Evolutionary conservation across 2,888 invertebrate species (phyloP), one percentile per base, ranked within the genome.

Genomic region (Hecatera dysodea): DNA sequence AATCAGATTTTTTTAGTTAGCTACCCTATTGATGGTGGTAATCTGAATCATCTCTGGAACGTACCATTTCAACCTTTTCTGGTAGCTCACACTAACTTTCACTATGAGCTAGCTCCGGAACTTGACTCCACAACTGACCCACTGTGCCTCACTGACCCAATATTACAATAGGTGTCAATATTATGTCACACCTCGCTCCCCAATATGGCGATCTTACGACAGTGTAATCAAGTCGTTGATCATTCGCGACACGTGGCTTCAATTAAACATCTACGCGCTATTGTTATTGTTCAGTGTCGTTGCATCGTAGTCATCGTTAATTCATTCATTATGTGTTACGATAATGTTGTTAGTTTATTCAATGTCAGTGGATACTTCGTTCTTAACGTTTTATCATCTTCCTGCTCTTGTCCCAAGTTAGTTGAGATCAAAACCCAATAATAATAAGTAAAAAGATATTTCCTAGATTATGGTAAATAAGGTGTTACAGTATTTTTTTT

Each of bases 221-320:
- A 67, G 57, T 74, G 61, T 73, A 57, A 55, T 56, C 52, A 67
- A 80, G 22, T 52, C 52, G 55, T 67, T 68, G 48, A 65, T 67
- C 22, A 83, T 72, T 72, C 82, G 56, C 11, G 19, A 61, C 84
- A 68, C 82, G 82, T 84, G 82, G 73, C 57, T 17, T 50, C 68
- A 81, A 81, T 81, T 81, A 81, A 81, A 81, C 75, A 65, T 61
- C 59, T 59, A 67, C 66, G 60, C 29, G 42, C 46, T 63, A 67
- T 67, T 84, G 69, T 77, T 72, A 65, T 69, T 79, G 74, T 78
- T 62, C 33, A 19, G 27, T 82, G 57, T 22, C 15, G 24, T 59
- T 29, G 48, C 56, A 59, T 57, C 64, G 66, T 68, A 62, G 42
- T 67, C 33, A n/a, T 46, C 29, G 46, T 60, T 82, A 64, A 83